A percentile compares a stretch with the other conserved stretches of the same genome.
phyloP scores from a whole-genome alignment of 1,140 invertebrate genomes.

The Lycorma delicatula region DNA sequence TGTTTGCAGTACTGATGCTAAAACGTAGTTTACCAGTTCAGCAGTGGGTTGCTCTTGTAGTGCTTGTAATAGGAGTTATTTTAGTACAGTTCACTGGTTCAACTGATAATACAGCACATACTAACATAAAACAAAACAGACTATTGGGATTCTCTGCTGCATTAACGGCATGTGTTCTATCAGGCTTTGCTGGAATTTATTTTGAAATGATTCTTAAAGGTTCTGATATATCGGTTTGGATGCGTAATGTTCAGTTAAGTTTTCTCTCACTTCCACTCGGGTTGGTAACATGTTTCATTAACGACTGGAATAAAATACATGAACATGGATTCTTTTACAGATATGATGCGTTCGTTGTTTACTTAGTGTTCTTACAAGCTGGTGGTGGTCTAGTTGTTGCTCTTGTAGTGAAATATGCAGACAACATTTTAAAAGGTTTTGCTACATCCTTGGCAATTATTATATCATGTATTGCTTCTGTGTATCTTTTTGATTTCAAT shows the following conservation, averaged over 20 bases:
- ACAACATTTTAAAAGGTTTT: constrained; percentile 95
- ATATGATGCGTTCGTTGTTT: constrained; percentile 78
- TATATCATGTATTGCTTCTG: constrained; percentile 87
- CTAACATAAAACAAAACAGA: constrained; percentile 55
- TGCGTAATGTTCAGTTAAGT: constrained; percentile 88
- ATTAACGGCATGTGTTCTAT: constrained; percentile 83
- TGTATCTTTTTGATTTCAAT: constrained; percentile 87
- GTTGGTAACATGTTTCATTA: constrained; percentile 57
- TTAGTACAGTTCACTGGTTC: constrained; percentile 66
- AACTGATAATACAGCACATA: constrained; percentile 31
- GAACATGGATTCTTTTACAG: constrained; percentile 63
- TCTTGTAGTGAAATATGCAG: constrained; percentile 93
- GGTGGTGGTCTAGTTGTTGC: constrained; percentile 87
- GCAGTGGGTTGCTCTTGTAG: constrained; percentile 82
- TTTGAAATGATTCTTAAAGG: constrained; percentile 99
- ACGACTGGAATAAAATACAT: constrained; percentile 45
- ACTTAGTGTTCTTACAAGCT: constrained; percentile 74
- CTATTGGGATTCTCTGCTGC: constrained; percentile 83
- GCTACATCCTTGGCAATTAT: constrained; percentile 93
- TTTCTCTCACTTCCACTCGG: constrained; percentile 72
- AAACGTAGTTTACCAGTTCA: constrained; percentile 60
- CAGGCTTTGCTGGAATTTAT: constrained; percentile 97
- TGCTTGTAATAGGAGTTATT: constrained; percentile 80
- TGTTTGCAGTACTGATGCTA: constrained; percentile 92
- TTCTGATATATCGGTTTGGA: constrained; percentile 93